Conservation (phyloP, 2,113 vertebrate genomes). For the Anolis carolinensis region DNA sequence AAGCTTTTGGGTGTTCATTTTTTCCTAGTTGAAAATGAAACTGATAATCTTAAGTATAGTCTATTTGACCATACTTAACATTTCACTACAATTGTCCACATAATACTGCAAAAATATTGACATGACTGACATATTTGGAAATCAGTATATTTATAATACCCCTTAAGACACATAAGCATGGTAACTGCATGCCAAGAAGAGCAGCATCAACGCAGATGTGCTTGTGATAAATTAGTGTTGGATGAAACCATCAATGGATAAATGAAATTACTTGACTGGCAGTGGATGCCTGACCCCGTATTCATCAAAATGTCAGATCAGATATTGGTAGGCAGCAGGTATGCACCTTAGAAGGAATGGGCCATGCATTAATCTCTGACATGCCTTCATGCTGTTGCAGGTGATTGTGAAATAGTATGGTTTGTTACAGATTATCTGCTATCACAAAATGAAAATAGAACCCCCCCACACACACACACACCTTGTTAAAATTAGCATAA, state of each 20-base stretch:
- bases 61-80: too few species aligned
- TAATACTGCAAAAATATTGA: background rate
- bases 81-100: too few species aligned
- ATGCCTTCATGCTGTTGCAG: constrained; percentile 38
- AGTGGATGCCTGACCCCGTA: constrained; percentile 59
- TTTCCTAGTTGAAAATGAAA: too few species aligned
- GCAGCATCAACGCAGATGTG: constrained; percentile 39
- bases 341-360: constrained; percentile 40
- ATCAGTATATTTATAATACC: background rate
- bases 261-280: constrained; percentile 64
- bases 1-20: too few species aligned
- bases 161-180: background rate
- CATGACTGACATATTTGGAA: background rate
- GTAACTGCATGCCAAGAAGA: constrained; percentile 4
- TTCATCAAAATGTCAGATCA: constrained; percentile 66
- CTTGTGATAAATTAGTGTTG: constrained; percentile 52
- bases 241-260: constrained; percentile 53
- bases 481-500: constrained; percentile 1
- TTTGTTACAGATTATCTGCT: constrained; percentile 1
- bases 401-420: constrained; percentile 23
- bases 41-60: too few species aligned
- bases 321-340: constrained; percentile 56
- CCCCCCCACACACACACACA: background rate
- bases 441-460: background rate
- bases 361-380: constrained; percentile 53